Evolutionary conservation across 2,888 invertebrate genomes (phyloP).

Genomic region (Noctua comes): DNA sequence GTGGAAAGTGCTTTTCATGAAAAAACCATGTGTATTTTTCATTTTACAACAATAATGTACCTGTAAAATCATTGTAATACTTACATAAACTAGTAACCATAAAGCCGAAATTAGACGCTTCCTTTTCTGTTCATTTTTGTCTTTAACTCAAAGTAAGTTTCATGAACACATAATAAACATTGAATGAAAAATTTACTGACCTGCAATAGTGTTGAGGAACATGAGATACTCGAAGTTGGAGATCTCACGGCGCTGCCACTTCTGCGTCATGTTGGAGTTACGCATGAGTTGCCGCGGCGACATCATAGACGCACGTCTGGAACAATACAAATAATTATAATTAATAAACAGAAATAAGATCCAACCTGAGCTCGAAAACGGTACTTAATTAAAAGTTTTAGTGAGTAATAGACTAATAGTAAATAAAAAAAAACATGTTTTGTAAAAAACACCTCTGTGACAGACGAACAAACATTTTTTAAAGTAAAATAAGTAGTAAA

Average conservation of each 20-base stretch:
- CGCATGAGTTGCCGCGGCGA: conserved; percentile 99
- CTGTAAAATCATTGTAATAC: neutral
- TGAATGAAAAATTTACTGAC: conserved; percentile 85
- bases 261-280: conserved; percentile 99
- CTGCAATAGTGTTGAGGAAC: conserved; percentile 99
- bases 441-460: neutral
- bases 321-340: conserved; percentile 68
- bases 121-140: neutral
- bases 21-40: neutral
- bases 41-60: neutral
- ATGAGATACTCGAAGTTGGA: conserved; percentile 99
- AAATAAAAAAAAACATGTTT: neutral
- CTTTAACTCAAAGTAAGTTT: neutral
- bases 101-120: neutral
- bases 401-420: neutral
- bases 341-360: neutral
- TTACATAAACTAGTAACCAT: neutral
- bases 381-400: neutral
- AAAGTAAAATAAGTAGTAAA: neutral
- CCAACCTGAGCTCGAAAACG: neutral
- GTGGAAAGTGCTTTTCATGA: neutral
- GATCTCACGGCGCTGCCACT: conserved; percentile 99
- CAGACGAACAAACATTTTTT: neutral
- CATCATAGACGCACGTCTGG: conserved; percentile 98
- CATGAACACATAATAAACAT: neutral